Percentiles rank a stretch among this genome's conserved stretches.
These are phyloP conservation scores for Pristionchus fissidentatus DNA, from an alignment of 2,888 invertebrate genomes.

Conservation along the genomic window DNA sequence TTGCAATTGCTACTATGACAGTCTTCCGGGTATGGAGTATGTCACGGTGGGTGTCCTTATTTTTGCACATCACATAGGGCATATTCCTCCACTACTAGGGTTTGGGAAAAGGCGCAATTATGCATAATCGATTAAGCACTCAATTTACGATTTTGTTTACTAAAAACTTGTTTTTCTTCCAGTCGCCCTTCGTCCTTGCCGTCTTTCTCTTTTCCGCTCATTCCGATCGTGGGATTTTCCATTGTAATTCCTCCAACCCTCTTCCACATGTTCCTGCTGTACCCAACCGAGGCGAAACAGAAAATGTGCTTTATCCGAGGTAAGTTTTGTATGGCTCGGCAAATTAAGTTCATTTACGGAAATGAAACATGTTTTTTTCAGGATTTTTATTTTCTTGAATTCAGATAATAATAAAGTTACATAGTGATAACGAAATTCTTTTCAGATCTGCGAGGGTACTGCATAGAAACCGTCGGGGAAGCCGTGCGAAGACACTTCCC, in stretches of 20 bases:
- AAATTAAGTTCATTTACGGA: too few relatives aligned
- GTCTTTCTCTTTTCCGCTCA: too few relatives aligned
- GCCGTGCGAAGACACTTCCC: not conserved
- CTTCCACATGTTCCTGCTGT: not conserved
- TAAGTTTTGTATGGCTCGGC: not conserved
- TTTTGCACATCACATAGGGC: not conserved
- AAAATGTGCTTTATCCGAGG: not conserved
- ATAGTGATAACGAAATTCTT: too few relatives aligned
- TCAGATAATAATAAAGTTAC: too few relatives aligned
- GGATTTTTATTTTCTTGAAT: too few relatives aligned
- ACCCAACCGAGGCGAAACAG: not conserved
- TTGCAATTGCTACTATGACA: not conserved
- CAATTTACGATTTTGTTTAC: too few relatives aligned
- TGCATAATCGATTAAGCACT: too few relatives aligned
- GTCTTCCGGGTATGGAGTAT: not conserved
- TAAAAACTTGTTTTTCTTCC: too few relatives aligned
- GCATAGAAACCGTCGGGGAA: not conserved
- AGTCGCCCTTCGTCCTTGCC: too few relatives aligned
- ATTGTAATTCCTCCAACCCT: not conserved
- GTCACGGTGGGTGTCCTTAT: not conserved
- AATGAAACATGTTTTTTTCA: too few relatives aligned
- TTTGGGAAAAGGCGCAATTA: not conserved
- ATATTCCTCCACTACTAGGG: not conserved
- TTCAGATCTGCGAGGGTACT: not conserved
- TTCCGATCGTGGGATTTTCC: not conserved